A percentile compares a stretch with the other conserved stretches of the same genome.
Conservation (phyloP, 53 echinoderm and acorn worm species). For the Temnopleurus reevesii region DNA sequence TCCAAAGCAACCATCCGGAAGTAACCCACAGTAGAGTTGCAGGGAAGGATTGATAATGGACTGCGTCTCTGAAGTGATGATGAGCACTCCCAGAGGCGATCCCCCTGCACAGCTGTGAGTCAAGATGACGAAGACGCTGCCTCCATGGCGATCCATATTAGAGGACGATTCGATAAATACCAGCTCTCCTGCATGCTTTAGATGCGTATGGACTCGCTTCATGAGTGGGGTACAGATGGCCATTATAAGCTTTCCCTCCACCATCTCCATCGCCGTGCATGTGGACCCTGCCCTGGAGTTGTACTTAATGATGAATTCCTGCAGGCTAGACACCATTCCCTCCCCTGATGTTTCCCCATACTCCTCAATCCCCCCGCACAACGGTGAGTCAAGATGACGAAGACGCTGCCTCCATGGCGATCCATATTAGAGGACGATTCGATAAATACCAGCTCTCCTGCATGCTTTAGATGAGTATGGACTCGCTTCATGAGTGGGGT, state of each 20-base stretch:
- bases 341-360: constrained; percentile 52
- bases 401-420: neutral
- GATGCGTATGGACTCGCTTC: no score
- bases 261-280: no score
- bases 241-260: no score
- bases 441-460: neutral
- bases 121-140: no score
- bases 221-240: no score
- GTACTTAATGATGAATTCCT: constrained; percentile 7
- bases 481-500: neutral
- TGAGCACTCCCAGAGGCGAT: no score
- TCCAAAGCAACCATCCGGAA: neutral
- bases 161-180: no score
- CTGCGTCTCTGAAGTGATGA: neutral
- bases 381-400: neutral
- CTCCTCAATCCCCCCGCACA: neutral
- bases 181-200: no score
- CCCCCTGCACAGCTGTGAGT: no score
- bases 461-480: neutral
- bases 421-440: neutral
- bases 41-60: neutral
- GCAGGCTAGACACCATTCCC: constrained; percentile 45
- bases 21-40: neutral
- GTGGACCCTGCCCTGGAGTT: constrained; percentile 40
- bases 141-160: no score